phyloP scores from a whole-genome alignment of 2,888 invertebrate genomes.

The Tillus elongatus region DNA sequence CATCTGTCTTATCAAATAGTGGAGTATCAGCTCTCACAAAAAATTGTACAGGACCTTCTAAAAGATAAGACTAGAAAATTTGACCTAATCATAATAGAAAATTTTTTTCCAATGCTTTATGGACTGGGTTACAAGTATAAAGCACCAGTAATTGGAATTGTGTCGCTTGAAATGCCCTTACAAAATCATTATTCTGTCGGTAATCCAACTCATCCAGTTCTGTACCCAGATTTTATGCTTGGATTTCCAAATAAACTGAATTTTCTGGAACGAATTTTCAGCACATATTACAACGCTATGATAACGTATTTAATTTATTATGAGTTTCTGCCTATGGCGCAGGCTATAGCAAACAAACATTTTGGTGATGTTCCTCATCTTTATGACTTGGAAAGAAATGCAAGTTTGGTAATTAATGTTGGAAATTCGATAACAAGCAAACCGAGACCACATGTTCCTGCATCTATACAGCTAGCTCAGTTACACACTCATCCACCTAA shows the following conservation, averaged over 20 bases:
- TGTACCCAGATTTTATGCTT: constrained; percentile 22
- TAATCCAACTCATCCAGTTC: constrained; percentile 27
- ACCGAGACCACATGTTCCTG: background rate
- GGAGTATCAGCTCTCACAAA: background rate
- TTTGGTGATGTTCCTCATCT: background rate
- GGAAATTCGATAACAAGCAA: background rate
- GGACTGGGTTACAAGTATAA: constrained; percentile 13
- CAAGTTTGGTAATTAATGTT: background rate
- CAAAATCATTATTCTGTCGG: constrained; percentile 23
- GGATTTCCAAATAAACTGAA: constrained; percentile 3
- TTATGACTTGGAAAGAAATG: background rate
- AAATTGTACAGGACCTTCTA: constrained; percentile 6
- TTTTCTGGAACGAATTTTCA: constrained; percentile 5
- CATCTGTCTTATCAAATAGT: background rate
- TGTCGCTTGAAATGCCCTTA: constrained; percentile 20
- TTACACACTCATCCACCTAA: background rate
- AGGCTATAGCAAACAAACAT: background rate
- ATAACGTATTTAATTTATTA: background rate
- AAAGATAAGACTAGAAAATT: constrained; percentile 9
- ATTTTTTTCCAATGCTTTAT: constrained; percentile 12
- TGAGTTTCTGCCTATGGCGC: background rate
- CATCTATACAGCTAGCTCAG: background rate
- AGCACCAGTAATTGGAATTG: constrained; percentile 19
- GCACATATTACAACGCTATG: constrained; percentile 2
- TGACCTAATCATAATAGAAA: constrained; percentile 19